phyloP scores from a whole-genome alignment of 2,113 vertebrate genomes.

The Takifugu flavidus region DNA sequence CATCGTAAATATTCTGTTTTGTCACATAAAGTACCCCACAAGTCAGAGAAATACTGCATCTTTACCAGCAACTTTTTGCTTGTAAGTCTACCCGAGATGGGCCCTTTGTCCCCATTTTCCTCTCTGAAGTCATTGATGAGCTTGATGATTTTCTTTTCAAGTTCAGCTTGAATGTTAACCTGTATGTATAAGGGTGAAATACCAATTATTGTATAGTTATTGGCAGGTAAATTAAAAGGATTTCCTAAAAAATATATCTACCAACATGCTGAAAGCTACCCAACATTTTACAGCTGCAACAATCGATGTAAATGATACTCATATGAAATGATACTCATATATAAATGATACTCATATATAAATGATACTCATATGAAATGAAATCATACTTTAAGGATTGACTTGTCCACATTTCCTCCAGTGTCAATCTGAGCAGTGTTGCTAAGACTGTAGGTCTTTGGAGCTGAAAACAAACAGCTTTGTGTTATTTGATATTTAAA shows the following conservation, averaged over 20 bases:
- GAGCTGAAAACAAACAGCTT: slow-evolving; percentile 73
- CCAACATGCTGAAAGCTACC: not conserved
- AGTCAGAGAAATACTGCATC: not conserved
- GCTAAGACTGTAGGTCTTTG: slow-evolving; percentile 91
- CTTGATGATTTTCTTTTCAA: slow-evolving; percentile 91
- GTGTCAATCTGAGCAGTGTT: slow-evolving; percentile 79
- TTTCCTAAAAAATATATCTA: not conserved
- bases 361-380: no score
- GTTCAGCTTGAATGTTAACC: slow-evolving; percentile 86
- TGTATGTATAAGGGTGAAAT: slow-evolving; percentile 41
- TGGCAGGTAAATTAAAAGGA: not conserved
- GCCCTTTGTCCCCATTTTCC: slow-evolving; percentile 82
- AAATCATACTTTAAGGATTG: slow-evolving; percentile 81
- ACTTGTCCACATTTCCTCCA: slow-evolving; percentile 81
- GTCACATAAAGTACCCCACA: not conserved
- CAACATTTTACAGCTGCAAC: not conserved
- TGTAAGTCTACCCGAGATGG: slow-evolving; percentile 90
- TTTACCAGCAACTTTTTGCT: slow-evolving; percentile 91
- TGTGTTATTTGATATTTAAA: not conserved
- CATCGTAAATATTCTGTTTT: not conserved
- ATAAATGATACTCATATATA: no score
- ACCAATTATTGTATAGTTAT: not conserved
- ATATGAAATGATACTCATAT: no score
- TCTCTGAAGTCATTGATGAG: slow-evolving; percentile 91
- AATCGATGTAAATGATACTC: slow-evolving; percentile 32